Conservation (phyloP, 2,113 vertebrate species). For the Malurus elegans region DNA sequence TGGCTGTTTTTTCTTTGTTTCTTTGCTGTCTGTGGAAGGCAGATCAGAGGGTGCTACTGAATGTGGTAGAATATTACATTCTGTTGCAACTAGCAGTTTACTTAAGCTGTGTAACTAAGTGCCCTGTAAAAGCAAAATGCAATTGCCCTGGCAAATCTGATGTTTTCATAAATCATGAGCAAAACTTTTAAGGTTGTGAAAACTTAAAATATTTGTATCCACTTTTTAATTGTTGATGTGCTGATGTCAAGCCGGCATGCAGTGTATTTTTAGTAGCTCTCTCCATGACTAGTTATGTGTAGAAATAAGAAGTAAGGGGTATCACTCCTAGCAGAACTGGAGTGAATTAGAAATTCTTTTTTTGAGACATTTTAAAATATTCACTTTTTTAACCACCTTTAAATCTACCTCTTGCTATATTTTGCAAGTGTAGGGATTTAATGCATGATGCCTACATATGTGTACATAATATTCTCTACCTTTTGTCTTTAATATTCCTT, state of each 20-base stretch:
- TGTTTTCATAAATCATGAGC: slow-evolving; percentile 68
- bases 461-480: slow-evolving; percentile 89
- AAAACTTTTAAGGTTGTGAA: slow-evolving; percentile 62
- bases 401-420: slow-evolving; percentile 80
- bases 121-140: slow-evolving; percentile 63
- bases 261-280: slow-evolving; percentile 77
- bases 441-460: slow-evolving; percentile 82
- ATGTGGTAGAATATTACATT: slow-evolving; percentile 69
- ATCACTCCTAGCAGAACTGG: slow-evolving; percentile 76
- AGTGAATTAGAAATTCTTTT: slow-evolving; percentile 83
- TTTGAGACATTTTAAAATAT: slow-evolving; percentile 76
- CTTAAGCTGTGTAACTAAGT: slow-evolving; percentile 62
- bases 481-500: slow-evolving; percentile 98
- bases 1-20: slow-evolving; percentile 79
- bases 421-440: slow-evolving; percentile 83
- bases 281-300: slow-evolving; percentile 67
- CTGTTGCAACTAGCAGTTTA: slow-evolving; percentile 72
- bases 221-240: slow-evolving; percentile 81
- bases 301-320: slow-evolving; percentile 72
- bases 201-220: slow-evolving; percentile 73
- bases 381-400: slow-evolving; percentile 81
- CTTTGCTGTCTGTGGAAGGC: slow-evolving; percentile 75
- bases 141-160: slow-evolving; percentile 54
- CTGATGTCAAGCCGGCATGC: slow-evolving; percentile 69
- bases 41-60: slow-evolving; percentile 76